Conservation (phyloP, 2,888 invertebrate genomes). For the Lithophane ornitopus region DNA sequence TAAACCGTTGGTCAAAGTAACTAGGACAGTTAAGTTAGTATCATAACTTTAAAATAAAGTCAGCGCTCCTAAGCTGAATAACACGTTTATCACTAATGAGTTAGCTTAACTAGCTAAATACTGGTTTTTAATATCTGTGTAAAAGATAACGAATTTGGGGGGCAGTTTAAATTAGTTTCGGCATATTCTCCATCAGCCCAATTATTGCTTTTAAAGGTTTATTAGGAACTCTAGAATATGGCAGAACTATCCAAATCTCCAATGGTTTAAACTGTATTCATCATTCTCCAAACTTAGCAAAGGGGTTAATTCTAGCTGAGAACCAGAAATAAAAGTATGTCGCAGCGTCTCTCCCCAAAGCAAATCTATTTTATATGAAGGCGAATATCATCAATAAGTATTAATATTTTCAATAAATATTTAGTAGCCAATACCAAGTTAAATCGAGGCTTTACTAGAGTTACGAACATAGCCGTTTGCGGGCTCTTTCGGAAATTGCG, state of each 20-base stretch:
- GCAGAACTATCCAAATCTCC: background rate
- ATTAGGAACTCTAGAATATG: slow-evolving; percentile 1
- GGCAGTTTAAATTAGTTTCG: slow-evolving; percentile 26
- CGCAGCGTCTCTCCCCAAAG: slow-evolving; percentile 23
- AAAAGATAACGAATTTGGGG: slow-evolving; percentile 10
- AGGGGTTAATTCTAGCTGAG: background rate
- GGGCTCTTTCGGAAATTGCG: slow-evolving; percentile 75
- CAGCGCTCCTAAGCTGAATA: background rate
- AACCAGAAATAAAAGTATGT: slow-evolving; percentile 7
- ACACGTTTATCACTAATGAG: background rate
- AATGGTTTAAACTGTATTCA: background rate
- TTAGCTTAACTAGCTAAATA: background rate
- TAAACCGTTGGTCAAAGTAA: slow-evolving; percentile 1
- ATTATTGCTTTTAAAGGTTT: slow-evolving; percentile 8
- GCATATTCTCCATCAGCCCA: background rate
- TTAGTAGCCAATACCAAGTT: slow-evolving; percentile 66
- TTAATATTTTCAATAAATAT: slow-evolving; percentile 69
- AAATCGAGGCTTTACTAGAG: slow-evolving; percentile 65
- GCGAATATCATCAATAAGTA: slow-evolving; percentile 61
- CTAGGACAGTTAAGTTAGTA: background rate
- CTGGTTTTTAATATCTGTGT: too few species aligned
- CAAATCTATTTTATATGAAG: slow-evolving; percentile 51
- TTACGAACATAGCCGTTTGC: slow-evolving; percentile 63
- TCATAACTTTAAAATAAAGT: background rate
- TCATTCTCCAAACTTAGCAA: background rate